Evolutionary conservation across 2,888 invertebrate genomes (phyloP).

Genomic region (Drosophila ustulata): DNA sequence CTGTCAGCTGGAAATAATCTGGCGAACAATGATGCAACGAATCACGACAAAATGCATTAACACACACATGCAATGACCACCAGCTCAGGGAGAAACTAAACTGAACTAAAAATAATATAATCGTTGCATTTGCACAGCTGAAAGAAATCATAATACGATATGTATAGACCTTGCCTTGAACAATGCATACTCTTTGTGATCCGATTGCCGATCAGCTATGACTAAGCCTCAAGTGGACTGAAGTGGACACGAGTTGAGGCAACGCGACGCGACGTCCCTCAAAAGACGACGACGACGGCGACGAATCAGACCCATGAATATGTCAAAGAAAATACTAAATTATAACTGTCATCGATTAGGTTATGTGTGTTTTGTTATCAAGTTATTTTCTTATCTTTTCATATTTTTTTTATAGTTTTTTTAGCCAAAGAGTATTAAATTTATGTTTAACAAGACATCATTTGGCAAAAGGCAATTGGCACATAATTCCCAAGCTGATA

Average conservation of each 20-base stretch:
- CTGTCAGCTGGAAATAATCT: slow-evolving; percentile 36
- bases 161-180: slow-evolving; percentile 16
- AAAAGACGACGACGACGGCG: background rate
- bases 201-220: slow-evolving; percentile 6
- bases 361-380: slow-evolving; percentile 35
- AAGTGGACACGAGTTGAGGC: slow-evolving; percentile 15
- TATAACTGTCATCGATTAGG: slow-evolving; percentile 3
- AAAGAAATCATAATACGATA: slow-evolving; percentile 16
- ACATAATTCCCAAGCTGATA: slow-evolving; percentile 73
- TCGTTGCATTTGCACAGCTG: slow-evolving; percentile 23
- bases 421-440: slow-evolving; percentile 42
- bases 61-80: slow-evolving; percentile 3
- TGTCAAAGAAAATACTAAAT: slow-evolving; percentile 15
- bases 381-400: slow-evolving; percentile 33
- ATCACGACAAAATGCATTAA: slow-evolving; percentile 2
- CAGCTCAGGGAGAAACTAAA: slow-evolving; percentile 1
- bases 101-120: background rate
- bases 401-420: background rate
- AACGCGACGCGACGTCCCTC: slow-evolving; percentile 4
- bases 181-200: slow-evolving; percentile 25
- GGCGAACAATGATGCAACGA: slow-evolving; percentile 14
- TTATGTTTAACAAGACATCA: slow-evolving; percentile 75
- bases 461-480: slow-evolving; percentile 63
- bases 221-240: slow-evolving; percentile 23
- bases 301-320: background rate